These are phyloP conservation scores for Ammodytes dubius DNA, from an alignment of 2,113 vertebrate species.

Conservation along the genomic window DNA sequence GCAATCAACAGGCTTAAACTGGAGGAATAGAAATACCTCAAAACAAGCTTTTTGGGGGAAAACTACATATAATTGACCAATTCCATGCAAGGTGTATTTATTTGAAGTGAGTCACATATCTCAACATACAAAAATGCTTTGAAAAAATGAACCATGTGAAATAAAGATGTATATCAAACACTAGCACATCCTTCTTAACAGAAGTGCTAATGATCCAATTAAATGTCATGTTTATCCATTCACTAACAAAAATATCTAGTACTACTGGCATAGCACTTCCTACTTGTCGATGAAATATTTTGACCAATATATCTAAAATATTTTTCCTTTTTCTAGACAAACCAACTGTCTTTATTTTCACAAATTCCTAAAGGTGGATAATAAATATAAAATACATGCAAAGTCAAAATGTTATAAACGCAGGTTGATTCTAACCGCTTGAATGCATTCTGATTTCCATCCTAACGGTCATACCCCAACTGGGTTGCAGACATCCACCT, in stretches of 20 bases:
- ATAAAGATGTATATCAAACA: background rate
- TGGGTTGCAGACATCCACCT: constrained; percentile 39
- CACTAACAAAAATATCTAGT: too few relatives aligned
- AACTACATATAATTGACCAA: constrained; percentile 3
- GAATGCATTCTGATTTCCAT: constrained; percentile 12
- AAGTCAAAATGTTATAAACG: constrained; percentile 15
- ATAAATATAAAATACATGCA: constrained; percentile 13
- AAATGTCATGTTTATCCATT: background rate
- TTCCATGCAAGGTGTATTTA: background rate
- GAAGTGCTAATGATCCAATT: background rate
- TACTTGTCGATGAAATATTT: background rate
- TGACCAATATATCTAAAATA: background rate
- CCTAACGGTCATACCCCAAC: constrained; percentile 37
- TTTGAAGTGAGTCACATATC: background rate
- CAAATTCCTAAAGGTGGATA: background rate
- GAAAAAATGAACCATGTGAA: background rate
- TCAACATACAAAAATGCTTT: background rate
- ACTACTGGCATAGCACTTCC: background rate
- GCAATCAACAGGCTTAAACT: constrained; percentile 47
- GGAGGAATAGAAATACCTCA: constrained; percentile 46
- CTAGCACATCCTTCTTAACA: background rate
- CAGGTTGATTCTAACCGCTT: background rate
- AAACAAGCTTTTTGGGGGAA: constrained; percentile 4
- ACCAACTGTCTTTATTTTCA: background rate
- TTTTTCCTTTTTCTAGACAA: background rate